phyloP scores from a whole-genome alignment of 2,888 invertebrate species.

The Tiphia femorata region DNA sequence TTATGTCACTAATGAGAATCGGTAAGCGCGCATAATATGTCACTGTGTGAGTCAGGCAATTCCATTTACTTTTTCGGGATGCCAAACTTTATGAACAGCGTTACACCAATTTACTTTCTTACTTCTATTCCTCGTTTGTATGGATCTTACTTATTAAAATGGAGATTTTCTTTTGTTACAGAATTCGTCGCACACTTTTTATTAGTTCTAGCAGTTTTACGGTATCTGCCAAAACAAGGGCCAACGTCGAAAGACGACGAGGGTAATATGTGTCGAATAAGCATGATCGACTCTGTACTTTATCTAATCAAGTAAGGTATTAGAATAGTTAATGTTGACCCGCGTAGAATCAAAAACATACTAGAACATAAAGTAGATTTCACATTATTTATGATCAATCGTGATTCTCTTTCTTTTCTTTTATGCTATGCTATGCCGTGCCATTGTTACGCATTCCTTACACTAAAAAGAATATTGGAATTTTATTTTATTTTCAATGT shows the following conservation, averaged over 20 bases:
- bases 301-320: constrained; percentile 14
- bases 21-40: constrained; percentile 29
- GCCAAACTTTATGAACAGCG: too few species aligned
- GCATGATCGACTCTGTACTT: constrained; percentile 13
- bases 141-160: too few species aligned
- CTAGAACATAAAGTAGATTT: background rate
- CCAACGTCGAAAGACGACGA: background rate
- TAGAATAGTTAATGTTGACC: background rate
- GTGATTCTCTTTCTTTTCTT: too few species aligned
- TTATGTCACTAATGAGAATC: constrained; percentile 49
- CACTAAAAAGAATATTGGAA: too few species aligned
- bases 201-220: constrained; percentile 40
- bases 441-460: too few species aligned
- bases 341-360: background rate
- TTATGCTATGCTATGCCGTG: too few species aligned
- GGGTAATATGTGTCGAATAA: constrained; percentile 1
- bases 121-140: too few species aligned
- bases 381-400: too few species aligned
- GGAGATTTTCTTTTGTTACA: constrained; percentile 12
- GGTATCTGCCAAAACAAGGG: constrained; percentile 45
- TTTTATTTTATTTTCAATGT: too few species aligned
- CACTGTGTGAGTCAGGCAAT: background rate
- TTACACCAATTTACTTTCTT: too few species aligned
- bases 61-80: background rate
- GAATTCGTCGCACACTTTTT: constrained; percentile 48